A percentile compares a stretch with the other conserved stretches of the same genome.
phyloP scores from a whole-genome alignment of 2,888 invertebrate species.

The Cyaniris semiargus region DNA sequence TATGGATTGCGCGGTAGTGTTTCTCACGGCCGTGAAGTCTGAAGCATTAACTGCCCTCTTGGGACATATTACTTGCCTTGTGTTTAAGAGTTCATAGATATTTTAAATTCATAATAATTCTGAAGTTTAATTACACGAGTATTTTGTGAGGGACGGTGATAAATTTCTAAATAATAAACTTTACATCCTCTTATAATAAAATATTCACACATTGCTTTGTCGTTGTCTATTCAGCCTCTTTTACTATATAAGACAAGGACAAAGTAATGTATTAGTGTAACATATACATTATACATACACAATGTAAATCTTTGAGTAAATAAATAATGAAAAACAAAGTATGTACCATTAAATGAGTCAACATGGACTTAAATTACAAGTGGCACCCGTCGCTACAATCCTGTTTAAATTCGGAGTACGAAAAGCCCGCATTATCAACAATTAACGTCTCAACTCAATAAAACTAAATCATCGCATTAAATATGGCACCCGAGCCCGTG shows the following conservation, averaged over 20 bases:
- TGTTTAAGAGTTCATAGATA: not conserved
- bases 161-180: too few relatives aligned
- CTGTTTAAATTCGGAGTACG: slow-evolving; percentile 3
- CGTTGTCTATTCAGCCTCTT: too few relatives aligned
- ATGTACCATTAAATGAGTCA: not conserved
- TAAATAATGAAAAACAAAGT: not conserved
- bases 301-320: too few relatives aligned
- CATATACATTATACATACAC: too few relatives aligned
- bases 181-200: too few relatives aligned
- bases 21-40: not conserved
- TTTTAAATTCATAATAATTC: not conserved
- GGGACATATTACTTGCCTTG: not conserved
- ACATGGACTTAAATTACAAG: not conserved
- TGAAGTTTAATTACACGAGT: not conserved
- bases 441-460: slow-evolving; percentile 31
- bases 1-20: not conserved
- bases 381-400: not conserved
- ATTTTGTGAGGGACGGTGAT: not conserved
- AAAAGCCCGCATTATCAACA: slow-evolving; percentile 22
- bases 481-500: slow-evolving; percentile 33
- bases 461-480: slow-evolving; percentile 36
- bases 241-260: too few relatives aligned
- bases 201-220: too few relatives aligned
- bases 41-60: not conserved
- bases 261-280: too few relatives aligned